Evolutionary conservation across 2,888 invertebrate genomes (phyloP).

Genomic region (Pseudeuparius sepicola): DNA sequence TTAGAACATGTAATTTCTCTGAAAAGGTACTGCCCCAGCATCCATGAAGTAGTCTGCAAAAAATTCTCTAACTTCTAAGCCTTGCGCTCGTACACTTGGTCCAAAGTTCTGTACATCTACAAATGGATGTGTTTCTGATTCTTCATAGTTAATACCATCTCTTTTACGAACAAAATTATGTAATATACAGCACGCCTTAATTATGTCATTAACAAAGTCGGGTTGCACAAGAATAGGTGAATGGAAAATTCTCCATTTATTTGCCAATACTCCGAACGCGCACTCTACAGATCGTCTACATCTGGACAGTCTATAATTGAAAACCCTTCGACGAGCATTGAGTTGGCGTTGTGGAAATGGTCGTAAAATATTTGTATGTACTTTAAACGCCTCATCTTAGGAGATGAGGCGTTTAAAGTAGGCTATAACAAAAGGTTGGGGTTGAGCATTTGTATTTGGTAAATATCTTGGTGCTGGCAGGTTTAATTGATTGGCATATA

Average conservation of each 20-base stretch:
- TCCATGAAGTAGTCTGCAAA: no score
- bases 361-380: conserved; percentile 1
- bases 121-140: no score
- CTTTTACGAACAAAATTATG: conserved; percentile 12
- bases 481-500: no score
- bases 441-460: no score
- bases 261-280: conserved; percentile 8
- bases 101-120: no score
- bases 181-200: conserved; percentile 2
- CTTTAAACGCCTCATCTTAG: conserved; percentile 10
- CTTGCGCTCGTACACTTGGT: no score
- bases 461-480: no score
- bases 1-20: no score
- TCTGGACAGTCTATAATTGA: conserved; percentile 9
- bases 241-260: conserved; percentile 11
- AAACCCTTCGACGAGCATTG: conserved; percentile 1
- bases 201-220: conserved; percentile 1
- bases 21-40: no score
- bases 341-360: conserved; percentile 7
- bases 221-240: conserved; percentile 2
- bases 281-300: conserved; percentile 4
- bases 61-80: no score
- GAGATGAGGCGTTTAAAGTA: no score
- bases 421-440: no score
- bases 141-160: conserved; percentile 1